These are phyloP conservation scores for Trichogramma evanescens DNA, from an alignment of 2,888 invertebrate genomes.

Conservation along the genomic window DNA sequence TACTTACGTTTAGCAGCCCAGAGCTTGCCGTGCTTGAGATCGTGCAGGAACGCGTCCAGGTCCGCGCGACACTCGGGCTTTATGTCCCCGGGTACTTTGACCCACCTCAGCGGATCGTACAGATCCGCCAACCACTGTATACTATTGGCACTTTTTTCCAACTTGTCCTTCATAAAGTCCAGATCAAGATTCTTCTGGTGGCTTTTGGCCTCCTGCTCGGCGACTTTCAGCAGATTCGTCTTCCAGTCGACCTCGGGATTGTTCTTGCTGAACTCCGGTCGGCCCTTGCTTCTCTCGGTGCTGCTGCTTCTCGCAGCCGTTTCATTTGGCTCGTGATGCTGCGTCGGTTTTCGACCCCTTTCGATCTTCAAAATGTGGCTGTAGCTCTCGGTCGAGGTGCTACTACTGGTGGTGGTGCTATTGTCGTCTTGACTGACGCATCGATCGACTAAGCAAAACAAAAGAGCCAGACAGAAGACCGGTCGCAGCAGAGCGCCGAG, in stretches of 20 bases:
- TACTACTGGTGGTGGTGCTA: too few relatives aligned
- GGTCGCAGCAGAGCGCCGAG: too few relatives aligned
- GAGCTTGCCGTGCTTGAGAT: constrained; percentile 53
- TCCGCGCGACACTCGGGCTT: constrained; percentile 54
- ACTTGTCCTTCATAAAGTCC: constrained; percentile 39
- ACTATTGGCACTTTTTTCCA: constrained; percentile 38
- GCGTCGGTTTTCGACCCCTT: too few relatives aligned
- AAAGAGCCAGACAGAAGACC: too few relatives aligned
- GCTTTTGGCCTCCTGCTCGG: constrained; percentile 26
- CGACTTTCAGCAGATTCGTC: constrained; percentile 32
- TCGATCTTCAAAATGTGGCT: too few relatives aligned
- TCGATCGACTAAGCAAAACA: too few relatives aligned
- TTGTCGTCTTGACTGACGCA: too few relatives aligned
- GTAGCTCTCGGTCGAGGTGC: too few relatives aligned
- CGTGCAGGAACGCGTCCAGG: constrained; percentile 54
- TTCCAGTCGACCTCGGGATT: constrained; percentile 44
- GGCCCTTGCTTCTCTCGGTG: neutral
- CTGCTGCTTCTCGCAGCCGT: too few relatives aligned
- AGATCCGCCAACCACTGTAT: constrained; percentile 62
- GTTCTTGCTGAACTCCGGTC: constrained; percentile 22
- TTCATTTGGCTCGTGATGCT: too few relatives aligned
- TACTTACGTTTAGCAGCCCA: constrained; percentile 79
- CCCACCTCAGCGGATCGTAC: constrained; percentile 61
- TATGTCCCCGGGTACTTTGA: constrained; percentile 50
- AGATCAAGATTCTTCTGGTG: constrained; percentile 33